These are phyloP conservation scores for Strigamia crassipes DNA, from an alignment of 2,888 invertebrate species.

Conservation along the genomic window DNA sequence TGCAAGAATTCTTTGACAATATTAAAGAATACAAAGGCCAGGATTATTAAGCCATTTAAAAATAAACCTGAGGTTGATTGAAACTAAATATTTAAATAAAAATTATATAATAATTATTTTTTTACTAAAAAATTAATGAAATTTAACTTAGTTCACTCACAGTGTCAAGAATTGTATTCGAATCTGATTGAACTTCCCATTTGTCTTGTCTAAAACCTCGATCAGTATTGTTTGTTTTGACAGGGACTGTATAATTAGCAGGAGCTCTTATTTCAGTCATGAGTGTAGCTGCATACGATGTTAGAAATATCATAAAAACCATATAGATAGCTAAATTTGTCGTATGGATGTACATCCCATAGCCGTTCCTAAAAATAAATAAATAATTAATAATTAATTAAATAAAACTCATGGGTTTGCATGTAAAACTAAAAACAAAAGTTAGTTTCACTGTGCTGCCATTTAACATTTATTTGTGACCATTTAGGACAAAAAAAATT, in stretches of 20 bases:
- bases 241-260: background rate
- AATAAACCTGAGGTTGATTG: background rate
- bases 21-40: constrained; percentile 56
- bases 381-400: background rate
- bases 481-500: too few species aligned
- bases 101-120: background rate
- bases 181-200: background rate
- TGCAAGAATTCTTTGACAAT: constrained; percentile 59
- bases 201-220: background rate
- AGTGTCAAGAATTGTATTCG: background rate
- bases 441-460: too few species aligned
- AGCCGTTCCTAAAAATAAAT: constrained; percentile 60
- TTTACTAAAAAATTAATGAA: too few species aligned
- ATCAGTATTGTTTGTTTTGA: background rate
- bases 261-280: constrained; percentile 28
- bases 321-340: constrained; percentile 79
- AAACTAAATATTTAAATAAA: constrained; percentile 52
- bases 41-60: constrained; percentile 35
- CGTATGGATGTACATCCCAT: constrained; percentile 84
- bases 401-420: background rate
- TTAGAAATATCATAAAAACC: constrained; percentile 77
- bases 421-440: too few species aligned
- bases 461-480: too few species aligned
- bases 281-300: constrained; percentile 67
- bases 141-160: background rate